Conservation (phyloP, 1,140 invertebrate species). For the Aphelenchoides besseyi region DNA sequence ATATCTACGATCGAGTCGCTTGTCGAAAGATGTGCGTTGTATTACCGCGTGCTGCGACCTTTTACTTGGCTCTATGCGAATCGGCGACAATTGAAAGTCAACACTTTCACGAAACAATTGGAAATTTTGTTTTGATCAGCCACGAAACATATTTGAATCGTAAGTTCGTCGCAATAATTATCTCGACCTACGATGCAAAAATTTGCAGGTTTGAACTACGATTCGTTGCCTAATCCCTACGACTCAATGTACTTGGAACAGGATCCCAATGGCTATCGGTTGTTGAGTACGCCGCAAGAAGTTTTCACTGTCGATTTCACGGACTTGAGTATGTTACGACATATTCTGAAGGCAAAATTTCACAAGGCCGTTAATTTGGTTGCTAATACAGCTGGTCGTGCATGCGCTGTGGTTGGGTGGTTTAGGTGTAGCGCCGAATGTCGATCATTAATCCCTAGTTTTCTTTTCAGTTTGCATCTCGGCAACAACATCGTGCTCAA, state of each 20-base stretch:
- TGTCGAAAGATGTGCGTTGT: background rate
- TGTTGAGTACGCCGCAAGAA: background rate
- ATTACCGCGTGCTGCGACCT: background rate
- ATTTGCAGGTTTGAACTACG: too few relatives aligned
- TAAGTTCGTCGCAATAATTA: background rate
- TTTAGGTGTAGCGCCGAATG: background rate
- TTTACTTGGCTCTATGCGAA: background rate
- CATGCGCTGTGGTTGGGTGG: background rate
- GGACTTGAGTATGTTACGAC: background rate
- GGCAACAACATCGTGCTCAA: background rate
- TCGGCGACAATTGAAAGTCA: background rate
- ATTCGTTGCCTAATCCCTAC: too few relatives aligned
- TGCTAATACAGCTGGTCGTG: background rate
- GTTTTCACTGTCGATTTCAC: slow-evolving; percentile 1
- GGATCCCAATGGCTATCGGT: background rate
- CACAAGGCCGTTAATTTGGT: background rate
- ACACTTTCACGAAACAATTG: background rate
- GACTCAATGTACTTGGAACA: background rate
- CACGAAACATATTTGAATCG: background rate
- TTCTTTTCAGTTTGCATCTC: slow-evolving; percentile 10
- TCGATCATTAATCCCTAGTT: background rate
- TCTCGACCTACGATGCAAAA: background rate
- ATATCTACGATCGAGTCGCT: background rate
- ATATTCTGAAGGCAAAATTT: background rate
- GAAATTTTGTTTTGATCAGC: background rate